Evolutionary conservation across 1,140 invertebrate genomes (phyloP).

Genomic region (Araneus ventricosus): DNA sequence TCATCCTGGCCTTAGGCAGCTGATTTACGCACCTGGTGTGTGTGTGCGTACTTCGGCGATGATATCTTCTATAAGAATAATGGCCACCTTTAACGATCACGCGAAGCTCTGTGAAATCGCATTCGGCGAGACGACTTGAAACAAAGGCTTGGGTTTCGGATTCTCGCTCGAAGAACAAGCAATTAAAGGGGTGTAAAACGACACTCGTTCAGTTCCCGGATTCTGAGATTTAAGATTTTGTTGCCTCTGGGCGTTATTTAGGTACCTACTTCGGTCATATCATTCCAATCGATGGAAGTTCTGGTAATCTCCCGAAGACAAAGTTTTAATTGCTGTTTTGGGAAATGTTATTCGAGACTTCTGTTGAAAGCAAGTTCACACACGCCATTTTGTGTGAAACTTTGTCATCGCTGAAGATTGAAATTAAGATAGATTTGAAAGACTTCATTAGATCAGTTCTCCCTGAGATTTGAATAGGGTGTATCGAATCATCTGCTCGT

Average conservation of each 20-base stretch:
- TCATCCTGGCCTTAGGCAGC: background rate
- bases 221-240: background rate
- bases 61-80: slow-evolving; percentile 8
- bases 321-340: background rate
- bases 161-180: background rate
- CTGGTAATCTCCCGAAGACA: background rate
- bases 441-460: background rate
- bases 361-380: background rate
- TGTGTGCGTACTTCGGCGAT: background rate
- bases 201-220: slow-evolving; percentile 51
- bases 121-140: background rate
- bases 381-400: background rate
- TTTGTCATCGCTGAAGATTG: background rate
- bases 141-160: background rate
- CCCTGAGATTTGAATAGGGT: too few relatives aligned
- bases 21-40: background rate
- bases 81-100: background rate
- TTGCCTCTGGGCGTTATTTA: background rate
- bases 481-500: too few relatives aligned
- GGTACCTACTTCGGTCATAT: background rate
- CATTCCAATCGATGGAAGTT: background rate
- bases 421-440: background rate
- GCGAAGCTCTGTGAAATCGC: background rate
- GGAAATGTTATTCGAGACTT: background rate
- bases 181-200: slow-evolving; percentile 60